Evolutionary conservation across 2,797 vertebrate genomes (phyloP), one percentile per base, ranked within the genome.

Genomic region (Dermochelys coriacea): DNA sequence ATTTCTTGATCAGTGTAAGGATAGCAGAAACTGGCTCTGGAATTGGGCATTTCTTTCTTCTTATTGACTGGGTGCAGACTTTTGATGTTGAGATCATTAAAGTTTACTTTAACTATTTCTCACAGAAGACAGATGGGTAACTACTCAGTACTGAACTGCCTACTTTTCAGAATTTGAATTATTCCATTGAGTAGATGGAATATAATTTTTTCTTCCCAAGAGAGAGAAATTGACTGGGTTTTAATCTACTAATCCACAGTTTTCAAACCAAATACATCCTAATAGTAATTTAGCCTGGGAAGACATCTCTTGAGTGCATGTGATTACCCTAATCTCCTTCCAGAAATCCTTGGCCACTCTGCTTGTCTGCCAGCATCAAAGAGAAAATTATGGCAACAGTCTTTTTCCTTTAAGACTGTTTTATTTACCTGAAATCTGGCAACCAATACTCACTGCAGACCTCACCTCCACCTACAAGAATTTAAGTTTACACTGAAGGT

Each of bases 181-280:
- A 95, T 93, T 94, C 61, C 68, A 81, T 11, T 75, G 55, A 87
- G 51, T 49, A 94, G 27, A 93, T 12, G 84, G 89, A 96, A 91
- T 50, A 74, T 64, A 89, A 93, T 94, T 85, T 95, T 79, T 93
- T 84, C 82, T 93, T 93, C 91, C 91, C 31, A 1, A 18, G 45
- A 94, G 89, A 87, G 23, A 86, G n/a, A 91, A 93, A 94, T 91
- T 21, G 79, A 91, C 85, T 3, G 95, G 91, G 91, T 75, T 89
- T 96, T 94, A 84, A 89, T 93, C 79, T 86, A 77, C 59, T 61
- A 92, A 95, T 93, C 61, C 89, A 86, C 45, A 61, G 87, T 96
- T 95, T 94, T 96, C 88, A 94, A 93, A 91, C 93, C 54, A 71
- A 50, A 94, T 92, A 91, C 95, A 47, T 91, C 80, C 85, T 93